These are phyloP conservation scores for Ctenopoma kingsleyae DNA, from an alignment of 2,797 vertebrate species.

Conservation along the genomic window DNA sequence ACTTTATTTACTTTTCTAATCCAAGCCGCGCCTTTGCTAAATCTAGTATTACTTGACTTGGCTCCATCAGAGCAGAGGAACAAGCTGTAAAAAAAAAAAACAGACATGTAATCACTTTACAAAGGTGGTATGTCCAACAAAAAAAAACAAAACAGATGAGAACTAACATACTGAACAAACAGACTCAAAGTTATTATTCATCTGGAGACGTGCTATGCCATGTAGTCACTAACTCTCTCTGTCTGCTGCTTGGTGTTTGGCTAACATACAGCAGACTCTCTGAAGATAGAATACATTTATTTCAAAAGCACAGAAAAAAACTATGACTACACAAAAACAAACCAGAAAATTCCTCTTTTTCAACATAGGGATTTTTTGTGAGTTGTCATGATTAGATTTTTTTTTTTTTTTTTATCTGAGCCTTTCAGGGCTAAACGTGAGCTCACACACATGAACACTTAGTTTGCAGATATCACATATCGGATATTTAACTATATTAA, in stretches of 20 bases:
- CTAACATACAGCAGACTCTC: background rate
- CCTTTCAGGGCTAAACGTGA: background rate
- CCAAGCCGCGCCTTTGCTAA: background rate
- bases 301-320: background rate
- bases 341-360: constrained; percentile 38
- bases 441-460: background rate
- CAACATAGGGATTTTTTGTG: constrained; percentile 28
- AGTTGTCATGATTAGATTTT: background rate
- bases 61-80: background rate
- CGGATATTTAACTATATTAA: background rate
- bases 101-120: no score
- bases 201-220: no score
- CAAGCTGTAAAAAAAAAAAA: background rate
- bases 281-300: background rate
- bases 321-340: background rate
- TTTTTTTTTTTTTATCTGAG: background rate
- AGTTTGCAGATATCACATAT: background rate
- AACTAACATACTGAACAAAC: no score
- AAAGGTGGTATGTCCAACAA: no score
- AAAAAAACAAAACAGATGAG: no score
- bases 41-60: background rate
- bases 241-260: background rate
- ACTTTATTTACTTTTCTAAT: no score
- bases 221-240: no score
- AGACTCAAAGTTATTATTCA: no score